These are phyloP conservation scores for Endomychus coccineus DNA, from an alignment of 2,888 invertebrate genomes.

Conservation along the genomic window DNA sequence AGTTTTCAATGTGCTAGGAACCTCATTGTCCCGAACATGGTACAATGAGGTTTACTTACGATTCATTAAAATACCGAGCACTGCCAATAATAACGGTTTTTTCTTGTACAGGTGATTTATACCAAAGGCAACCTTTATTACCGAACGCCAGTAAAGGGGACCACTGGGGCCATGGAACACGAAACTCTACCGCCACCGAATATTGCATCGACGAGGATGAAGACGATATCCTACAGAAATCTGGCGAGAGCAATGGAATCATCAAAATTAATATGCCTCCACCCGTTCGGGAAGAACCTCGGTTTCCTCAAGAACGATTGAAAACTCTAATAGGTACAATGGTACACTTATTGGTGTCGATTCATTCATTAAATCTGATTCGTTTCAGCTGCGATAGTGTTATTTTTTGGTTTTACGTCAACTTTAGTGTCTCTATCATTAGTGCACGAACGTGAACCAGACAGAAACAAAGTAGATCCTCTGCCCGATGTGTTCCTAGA, in stretches of 20 bases:
- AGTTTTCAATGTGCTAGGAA: too few relatives aligned
- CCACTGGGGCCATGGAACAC: conserved; percentile 44
- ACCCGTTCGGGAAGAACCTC: conserved; percentile 63
- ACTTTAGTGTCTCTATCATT: conserved; percentile 69
- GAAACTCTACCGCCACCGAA: conserved; percentile 35
- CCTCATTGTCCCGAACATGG: too few relatives aligned
- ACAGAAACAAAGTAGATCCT: conserved; percentile 63
- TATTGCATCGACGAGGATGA: conserved; percentile 47
- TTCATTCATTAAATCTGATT: too few relatives aligned
- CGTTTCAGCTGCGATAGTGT: conserved; percentile 53
- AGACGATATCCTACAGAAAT: conserved; percentile 41
- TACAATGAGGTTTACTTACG: too few relatives aligned
- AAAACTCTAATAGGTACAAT: conserved; percentile 61
- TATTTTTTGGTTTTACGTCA: conserved; percentile 56
- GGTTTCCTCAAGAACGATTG: conserved; percentile 78
- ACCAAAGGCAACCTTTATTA: conserved; percentile 54
- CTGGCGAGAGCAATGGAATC: conserved; percentile 44
- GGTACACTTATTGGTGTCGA: not conserved
- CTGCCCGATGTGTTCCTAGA: conserved; percentile 79
- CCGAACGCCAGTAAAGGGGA: conserved; percentile 46
- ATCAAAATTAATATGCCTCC: conserved; percentile 59
- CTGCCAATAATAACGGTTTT: too few relatives aligned
- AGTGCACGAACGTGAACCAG: conserved; percentile 82
- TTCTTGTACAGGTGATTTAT: conserved; percentile 45
- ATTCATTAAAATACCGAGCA: too few relatives aligned